These are phyloP conservation scores for Sesia apiformis DNA, from an alignment of 2,888 invertebrate genomes.

Conservation along the genomic window DNA sequence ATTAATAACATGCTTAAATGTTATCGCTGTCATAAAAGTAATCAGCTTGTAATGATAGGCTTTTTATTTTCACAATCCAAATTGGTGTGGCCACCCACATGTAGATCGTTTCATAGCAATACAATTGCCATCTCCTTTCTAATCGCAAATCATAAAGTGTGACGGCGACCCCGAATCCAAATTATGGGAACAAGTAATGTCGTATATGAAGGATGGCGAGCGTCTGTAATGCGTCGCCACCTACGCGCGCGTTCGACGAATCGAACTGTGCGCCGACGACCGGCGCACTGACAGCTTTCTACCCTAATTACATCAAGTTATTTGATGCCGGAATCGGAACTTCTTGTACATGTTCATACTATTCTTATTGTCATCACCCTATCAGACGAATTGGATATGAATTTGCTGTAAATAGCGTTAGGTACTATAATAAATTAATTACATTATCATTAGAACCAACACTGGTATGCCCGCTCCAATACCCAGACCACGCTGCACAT, in stretches of 20 bases:
- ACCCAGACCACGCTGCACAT: too few relatives aligned
- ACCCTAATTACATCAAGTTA: conserved; percentile 37
- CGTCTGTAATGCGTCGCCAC: conserved; percentile 49
- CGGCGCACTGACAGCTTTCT: conserved; percentile 43
- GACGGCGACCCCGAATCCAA: conserved; percentile 67
- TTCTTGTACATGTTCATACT: too few relatives aligned
- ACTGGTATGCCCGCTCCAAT: too few relatives aligned
- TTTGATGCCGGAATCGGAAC: too few relatives aligned
- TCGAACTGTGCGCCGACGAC: conserved; percentile 45
- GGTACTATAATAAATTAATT: too few relatives aligned
- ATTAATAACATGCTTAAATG: too few relatives aligned
- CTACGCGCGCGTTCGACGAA: conserved; percentile 65
- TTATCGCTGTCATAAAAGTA: too few relatives aligned
- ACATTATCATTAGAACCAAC: too few relatives aligned
- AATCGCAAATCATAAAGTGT: conserved; percentile 58
- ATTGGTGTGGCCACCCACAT: conserved; percentile 46
- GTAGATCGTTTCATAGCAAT: conserved; percentile 38
- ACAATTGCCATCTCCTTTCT: conserved; percentile 68
- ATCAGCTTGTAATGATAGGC: neutral
- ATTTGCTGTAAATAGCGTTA: too few relatives aligned
- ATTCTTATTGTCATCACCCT: too few relatives aligned
- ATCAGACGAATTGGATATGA: too few relatives aligned
- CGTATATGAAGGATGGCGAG: conserved; percentile 61
- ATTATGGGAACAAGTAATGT: conserved; percentile 68
- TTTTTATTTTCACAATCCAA: conserved; percentile 26